A percentile compares a stretch with the other conserved stretches of the same genome.
phyloP scores from a whole-genome alignment of 1,140 invertebrate genomes.

The Parapsyche elsis region DNA sequence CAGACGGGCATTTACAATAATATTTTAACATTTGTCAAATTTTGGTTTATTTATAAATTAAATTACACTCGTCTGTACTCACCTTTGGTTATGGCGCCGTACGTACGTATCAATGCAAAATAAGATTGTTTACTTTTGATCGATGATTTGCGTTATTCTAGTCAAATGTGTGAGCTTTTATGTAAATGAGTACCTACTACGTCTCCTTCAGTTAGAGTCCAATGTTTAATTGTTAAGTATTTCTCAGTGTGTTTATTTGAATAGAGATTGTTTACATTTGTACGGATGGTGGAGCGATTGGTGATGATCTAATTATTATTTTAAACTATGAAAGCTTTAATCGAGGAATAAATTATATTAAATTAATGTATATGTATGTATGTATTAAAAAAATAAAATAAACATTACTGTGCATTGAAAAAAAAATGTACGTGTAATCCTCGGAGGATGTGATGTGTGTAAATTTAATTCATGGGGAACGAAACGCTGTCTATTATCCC shows the following conservation, averaged over 20 bases:
- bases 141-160: no score
- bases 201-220: no score
- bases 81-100: no score
- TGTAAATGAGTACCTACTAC: no score
- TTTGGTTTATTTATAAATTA: no score
- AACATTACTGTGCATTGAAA: neutral
- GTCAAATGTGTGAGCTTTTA: no score
- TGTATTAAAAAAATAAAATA: neutral
- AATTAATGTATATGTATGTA: neutral
- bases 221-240: no score
- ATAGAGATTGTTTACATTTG: neutral
- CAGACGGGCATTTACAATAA: no score
- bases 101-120: no score
- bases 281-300: neutral
- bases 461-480: constrained; percentile 17
- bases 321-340: neutral
- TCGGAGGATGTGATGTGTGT: neutral
- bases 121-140: no score
- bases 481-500: neutral
- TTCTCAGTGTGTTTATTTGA: neutral
- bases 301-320: neutral
- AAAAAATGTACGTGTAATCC: neutral
- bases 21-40: no score
- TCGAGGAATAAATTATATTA: neutral
- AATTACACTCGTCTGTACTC: no score